Percentiles rank a stretch among this genome's conserved stretches.
Conservation (phyloP, 1,140 invertebrate genomes). For the Phymastichus coffea region DNA sequence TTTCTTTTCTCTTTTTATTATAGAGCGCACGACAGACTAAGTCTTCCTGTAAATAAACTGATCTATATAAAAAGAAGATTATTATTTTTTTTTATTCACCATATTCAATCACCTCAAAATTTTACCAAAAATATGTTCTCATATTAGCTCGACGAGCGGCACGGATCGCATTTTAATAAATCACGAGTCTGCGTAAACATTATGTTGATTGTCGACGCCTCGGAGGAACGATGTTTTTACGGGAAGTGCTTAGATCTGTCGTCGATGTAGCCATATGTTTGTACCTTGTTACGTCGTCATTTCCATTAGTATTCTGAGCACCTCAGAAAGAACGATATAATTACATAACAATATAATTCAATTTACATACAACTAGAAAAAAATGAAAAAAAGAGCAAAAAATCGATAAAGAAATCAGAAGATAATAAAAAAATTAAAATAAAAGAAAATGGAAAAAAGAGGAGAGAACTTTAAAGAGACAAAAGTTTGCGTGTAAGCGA, state of each 20-base stretch:
- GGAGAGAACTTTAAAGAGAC: too few relatives aligned
- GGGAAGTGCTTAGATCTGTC: constrained; percentile 27
- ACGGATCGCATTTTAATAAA: too few relatives aligned
- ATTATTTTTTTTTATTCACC: constrained; percentile 24
- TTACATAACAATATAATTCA: too few relatives aligned
- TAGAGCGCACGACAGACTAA: constrained; percentile 31
- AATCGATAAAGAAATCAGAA: constrained; percentile 26
- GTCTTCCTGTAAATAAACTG: constrained; percentile 34
- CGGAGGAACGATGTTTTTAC: constrained; percentile 1
- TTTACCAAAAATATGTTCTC: background rate
- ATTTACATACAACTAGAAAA: too few relatives aligned
- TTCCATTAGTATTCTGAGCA: constrained; percentile 18
- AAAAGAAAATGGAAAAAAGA: constrained; percentile 27
- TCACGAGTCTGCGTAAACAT: too few relatives aligned
- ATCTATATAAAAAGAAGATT: constrained; percentile 24
- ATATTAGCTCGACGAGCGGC: too few relatives aligned
- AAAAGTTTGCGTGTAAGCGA: constrained; percentile 28
- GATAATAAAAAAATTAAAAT: too few relatives aligned
- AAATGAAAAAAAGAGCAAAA: constrained; percentile 19
- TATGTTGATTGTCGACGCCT: too few relatives aligned
- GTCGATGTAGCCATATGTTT: constrained; percentile 13
- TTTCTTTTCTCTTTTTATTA: constrained; percentile 31
- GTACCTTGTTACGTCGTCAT: constrained; percentile 19
- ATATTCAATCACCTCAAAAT: background rate
- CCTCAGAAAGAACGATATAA: constrained; percentile 24